Conservation (phyloP, 2,797 vertebrate species). For the Malacoctenus gilli region DNA sequence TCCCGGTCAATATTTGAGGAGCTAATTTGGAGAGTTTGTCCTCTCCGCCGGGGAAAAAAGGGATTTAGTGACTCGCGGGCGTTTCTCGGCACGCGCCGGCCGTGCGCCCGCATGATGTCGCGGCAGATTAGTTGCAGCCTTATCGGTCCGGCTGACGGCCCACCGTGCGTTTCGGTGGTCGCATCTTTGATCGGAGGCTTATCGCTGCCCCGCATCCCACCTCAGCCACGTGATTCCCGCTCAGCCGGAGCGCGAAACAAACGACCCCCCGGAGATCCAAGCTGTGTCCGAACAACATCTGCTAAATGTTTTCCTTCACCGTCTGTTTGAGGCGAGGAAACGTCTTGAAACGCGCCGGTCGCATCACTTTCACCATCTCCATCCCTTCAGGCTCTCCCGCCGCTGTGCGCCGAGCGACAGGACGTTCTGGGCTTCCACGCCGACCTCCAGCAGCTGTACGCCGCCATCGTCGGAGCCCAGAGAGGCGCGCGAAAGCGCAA, state of each 20-base stretch:
- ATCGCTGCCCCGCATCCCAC: slow-evolving; percentile 46
- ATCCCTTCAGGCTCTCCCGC: slow-evolving; percentile 60
- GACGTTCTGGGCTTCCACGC: slow-evolving; percentile 43
- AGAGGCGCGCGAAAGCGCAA: slow-evolving; percentile 60
- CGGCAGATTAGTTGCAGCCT: slow-evolving; percentile 48
- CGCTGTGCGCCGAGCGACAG: slow-evolving; percentile 23
- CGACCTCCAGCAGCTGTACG: slow-evolving; percentile 69
- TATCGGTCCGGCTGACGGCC: slow-evolving; percentile 48
- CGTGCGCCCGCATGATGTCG: slow-evolving; percentile 60
- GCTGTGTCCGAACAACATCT: background rate
- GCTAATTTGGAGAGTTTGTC: slow-evolving; percentile 84
- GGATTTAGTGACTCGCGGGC: slow-evolving; percentile 55
- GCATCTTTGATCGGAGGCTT: slow-evolving; percentile 62
- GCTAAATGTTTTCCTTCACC: background rate
- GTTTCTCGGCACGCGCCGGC: slow-evolving; percentile 50
- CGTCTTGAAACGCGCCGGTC: background rate
- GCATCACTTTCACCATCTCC: background rate
- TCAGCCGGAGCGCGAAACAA: slow-evolving; percentile 48
- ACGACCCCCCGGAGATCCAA: slow-evolving; percentile 9
- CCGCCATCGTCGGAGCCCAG: slow-evolving; percentile 37
- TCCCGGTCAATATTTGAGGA: slow-evolving; percentile 84
- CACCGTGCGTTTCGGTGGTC: slow-evolving; percentile 34
- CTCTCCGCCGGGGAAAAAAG: slow-evolving; percentile 50
- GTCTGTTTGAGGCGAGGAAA: no score
- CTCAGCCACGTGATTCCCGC: slow-evolving; percentile 52